Evolutionary conservation across 2,797 vertebrate species (phyloP).

Genomic region (Pseudochirops corinnae): DNA sequence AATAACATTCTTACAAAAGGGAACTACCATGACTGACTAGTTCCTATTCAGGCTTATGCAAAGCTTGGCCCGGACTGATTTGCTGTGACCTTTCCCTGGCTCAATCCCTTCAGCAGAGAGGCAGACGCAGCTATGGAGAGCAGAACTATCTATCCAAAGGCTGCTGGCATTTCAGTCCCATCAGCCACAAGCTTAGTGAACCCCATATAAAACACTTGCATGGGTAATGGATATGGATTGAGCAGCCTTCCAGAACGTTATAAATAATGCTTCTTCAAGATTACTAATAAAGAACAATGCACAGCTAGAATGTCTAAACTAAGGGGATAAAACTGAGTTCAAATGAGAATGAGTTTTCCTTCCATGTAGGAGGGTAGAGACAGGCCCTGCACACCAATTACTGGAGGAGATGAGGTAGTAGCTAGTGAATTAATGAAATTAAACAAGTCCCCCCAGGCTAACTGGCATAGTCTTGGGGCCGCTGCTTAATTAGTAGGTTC

Average conservation of each 20-base stretch:
- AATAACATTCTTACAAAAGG: constrained; percentile 83
- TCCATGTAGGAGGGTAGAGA: constrained; percentile 67
- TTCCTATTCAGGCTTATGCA: constrained; percentile 78
- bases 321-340: constrained; percentile 74
- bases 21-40: constrained; percentile 83
- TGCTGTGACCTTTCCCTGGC: constrained; percentile 79
- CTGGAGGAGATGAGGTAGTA: constrained; percentile 71
- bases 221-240: constrained; percentile 75
- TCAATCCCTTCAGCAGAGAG: constrained; percentile 78
- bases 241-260: constrained; percentile 74
- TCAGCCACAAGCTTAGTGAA: constrained; percentile 73
- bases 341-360: constrained; percentile 66
- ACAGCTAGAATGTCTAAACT: constrained; percentile 64
- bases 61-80: constrained; percentile 79
- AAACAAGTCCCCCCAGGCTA: constrained; percentile 74
- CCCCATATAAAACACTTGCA: constrained; percentile 78
- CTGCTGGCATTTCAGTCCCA: constrained; percentile 78
- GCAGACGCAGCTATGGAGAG: constrained; percentile 70
- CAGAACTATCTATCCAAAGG: constrained; percentile 73
- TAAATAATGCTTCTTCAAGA: constrained; percentile 80
- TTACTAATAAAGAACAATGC: constrained; percentile 70
- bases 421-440: constrained; percentile 82
- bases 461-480: constrained; percentile 64
- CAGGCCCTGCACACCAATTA: constrained; percentile 80
- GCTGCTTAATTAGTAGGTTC: constrained; percentile 76